These are phyloP conservation scores for Syrista parreyssii DNA, from an alignment of 2,888 invertebrate genomes.

Conservation along the genomic window DNA sequence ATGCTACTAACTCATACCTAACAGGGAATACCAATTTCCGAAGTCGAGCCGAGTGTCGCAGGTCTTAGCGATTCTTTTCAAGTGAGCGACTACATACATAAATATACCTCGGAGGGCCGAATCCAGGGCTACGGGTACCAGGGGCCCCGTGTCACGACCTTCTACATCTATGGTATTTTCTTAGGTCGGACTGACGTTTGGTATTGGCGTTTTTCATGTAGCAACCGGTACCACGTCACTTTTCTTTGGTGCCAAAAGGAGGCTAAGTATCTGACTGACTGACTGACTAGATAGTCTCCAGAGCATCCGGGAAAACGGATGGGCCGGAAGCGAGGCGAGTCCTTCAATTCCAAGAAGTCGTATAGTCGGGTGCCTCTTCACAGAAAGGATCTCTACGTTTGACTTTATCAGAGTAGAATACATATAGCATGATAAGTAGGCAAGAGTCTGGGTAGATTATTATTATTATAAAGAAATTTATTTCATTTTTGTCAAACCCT, in stretches of 20 bases:
- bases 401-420: background rate
- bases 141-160: background rate
- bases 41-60: constrained; percentile 6
- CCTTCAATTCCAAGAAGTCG: constrained; percentile 16
- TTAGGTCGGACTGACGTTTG: background rate
- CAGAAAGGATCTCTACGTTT: background rate
- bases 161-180: background rate
- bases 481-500: background rate
- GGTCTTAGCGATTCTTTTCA: background rate
- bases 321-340: constrained; percentile 36
- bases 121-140: background rate
- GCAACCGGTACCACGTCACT: background rate
- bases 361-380: background rate
- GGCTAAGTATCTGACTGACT: background rate
- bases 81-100: background rate
- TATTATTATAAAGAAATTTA: background rate
- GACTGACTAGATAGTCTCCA: background rate
- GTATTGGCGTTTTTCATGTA: background rate
- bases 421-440: background rate
- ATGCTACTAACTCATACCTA: constrained; percentile 51
- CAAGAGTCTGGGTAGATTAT: background rate
- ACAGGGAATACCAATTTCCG: constrained; percentile 52
- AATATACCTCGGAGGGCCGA: background rate
- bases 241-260: background rate
- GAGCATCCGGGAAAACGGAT: constrained; percentile 28